Base-by-base conservation (phyloP, 2,888 invertebrate species). In the Panorpa germanica region DNA sequence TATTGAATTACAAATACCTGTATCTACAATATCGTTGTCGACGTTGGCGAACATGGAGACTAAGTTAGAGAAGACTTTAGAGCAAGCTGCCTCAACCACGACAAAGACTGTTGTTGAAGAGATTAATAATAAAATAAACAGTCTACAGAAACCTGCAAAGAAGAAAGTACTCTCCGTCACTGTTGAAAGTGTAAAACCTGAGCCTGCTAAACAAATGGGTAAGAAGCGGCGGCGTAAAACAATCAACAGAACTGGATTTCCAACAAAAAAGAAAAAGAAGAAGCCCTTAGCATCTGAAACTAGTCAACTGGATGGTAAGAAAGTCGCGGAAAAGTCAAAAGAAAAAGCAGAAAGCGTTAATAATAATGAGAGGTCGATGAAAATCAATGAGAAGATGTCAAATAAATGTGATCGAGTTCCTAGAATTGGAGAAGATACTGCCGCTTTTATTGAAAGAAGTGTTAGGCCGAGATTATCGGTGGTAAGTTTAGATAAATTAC, bases 241-340 rank as follows among this genome's bases (percentile, higher is more conserved):
- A 12, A 74, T 80, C 23, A 86, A 86, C 46, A 63, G 82, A 41
- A 86, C 85, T 11, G 88, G 88, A 4, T 88, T 88, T 49, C 88
- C 88, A 1, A 78, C 71, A 13, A 58, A 78, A 10, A 80, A 80
- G 44, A 75, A 70, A 46, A 85, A 82, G 53, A 85, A 82, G 47
- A 76, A 80, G 47, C 77, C 46, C 27, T 40, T 48, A 1, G 43
- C 43, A 13, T 40, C 29, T 3, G 29, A 40, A 7, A 29, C 33
- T 10, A 25, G 27, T 25, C 9, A 29, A 26, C 6, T 28, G 15
- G 12, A 15, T 24, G 19, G 27, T 9, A 23, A 34, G 23, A 18
- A 22, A 13, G 29, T 32, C 13, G 18, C 29, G 26, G 32, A 33
- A 35, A n/a, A 24, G 5, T 13, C 9, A 24, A 16, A 31, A 26